Evolutionary conservation across 2,888 invertebrate genomes (phyloP), one percentile per base, ranked within the genome.

Genomic region (Raillietiella orientalis): DNA sequence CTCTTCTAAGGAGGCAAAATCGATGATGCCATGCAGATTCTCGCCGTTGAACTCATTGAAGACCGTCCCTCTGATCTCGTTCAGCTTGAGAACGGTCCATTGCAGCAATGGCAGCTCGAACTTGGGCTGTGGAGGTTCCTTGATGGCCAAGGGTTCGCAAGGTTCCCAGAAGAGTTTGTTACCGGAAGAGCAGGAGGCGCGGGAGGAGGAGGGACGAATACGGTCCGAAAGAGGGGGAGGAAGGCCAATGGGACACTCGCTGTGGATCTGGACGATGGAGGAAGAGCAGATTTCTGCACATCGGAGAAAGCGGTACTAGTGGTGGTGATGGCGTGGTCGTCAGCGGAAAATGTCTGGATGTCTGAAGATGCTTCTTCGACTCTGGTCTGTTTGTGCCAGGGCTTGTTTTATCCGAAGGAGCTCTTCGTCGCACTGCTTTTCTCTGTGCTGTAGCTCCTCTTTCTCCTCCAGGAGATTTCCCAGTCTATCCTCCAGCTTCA

Each of bases 31-130:
- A 39, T 66, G 63, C 32, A 75, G 58, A 36, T 71, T 69, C 42
- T 93, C 93, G 45, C 99, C 96, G 48, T 96, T 90, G 28, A 99
- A 50, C 44, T 93, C 90, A 49, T 87, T 84, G 55, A 99, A 99
- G 33, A 99, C 75, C 17, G 96, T 99, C 31, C 93, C 93, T 41
- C 90, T 71, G 17, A 93, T 77, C 64, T 87, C 84, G 44, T 79
- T 79, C 2, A 93, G 93, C 44, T 93, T 93, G 37, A 99, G 56
- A 12, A 90, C 82, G 34, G 87, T 70, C 96, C 96, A 99, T 50
- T 96, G 93, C 28, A 96, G 55, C 27, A 90, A 82, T 1, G 93
- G 93, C 41, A 96, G 55, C 47, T 82, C 82, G 47, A 79, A 77
- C 50, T 87, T 90, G 17, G 93, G 87, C 47, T 82, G 77, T 33